Evolutionary conservation across 1,140 invertebrate genomes (phyloP), one percentile per base, ranked within the genome.

Genomic region (Nasonia vitripennis): DNA sequence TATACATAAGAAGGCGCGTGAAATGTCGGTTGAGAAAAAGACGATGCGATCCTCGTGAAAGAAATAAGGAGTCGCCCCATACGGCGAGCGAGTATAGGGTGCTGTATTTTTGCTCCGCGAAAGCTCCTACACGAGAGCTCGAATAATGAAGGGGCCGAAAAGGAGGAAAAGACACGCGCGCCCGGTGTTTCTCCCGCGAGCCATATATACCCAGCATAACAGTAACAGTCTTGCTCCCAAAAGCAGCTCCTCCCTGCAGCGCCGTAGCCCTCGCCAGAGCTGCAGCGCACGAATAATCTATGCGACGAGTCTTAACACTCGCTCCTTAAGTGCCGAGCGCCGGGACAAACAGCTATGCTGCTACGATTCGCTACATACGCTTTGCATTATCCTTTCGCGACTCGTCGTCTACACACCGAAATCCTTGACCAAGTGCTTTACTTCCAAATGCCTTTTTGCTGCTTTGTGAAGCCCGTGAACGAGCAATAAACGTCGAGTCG

Each of bases 211-310:
- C 1, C 48, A 51, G 14, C 48, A 27, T 27, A 14, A 11, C 11
- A 51, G 10, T 3, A 51, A 9, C 48, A 51, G 14, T 11, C 10
- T 51, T 51, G 2, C 48, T 51, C 48, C 48, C 45, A n/a, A 78
- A 55, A 71, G 73, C 67, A 68, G 67, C 81, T 77, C 68, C 86
- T 80, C 70, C 27, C 20, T 27, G 11, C 27, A 27, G 27, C 27
- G 27, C 1, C 27, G 27, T 27, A 27, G 27, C 27, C 27, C 27
- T 27, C 1, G 27, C 27, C 1, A 31, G 12, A 70, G 34, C 10
- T 70, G 23, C 10, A 45, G 55, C 20, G 83, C 80, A 86, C 73
- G 81, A 85, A 87, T 87, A 87, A 87, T 86, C 86, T 86, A 87
- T 87, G 83, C 87, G 68, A 27, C 27, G 74, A 87, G 79, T 84